Conservation (phyloP, 2,888 invertebrate species). For the Gryllus longicercus region DNA sequence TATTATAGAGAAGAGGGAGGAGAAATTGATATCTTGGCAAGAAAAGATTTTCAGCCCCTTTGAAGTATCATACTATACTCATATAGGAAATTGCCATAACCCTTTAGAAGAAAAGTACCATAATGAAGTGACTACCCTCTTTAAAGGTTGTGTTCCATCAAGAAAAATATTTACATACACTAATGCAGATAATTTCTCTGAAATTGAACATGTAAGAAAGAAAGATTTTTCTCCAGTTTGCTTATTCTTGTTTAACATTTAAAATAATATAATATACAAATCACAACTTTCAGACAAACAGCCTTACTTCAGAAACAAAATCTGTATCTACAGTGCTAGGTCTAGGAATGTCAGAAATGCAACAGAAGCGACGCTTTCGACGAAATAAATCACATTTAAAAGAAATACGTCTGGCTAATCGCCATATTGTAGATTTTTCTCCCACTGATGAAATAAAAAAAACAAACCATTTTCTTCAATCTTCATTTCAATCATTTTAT, state of each 20-base stretch:
- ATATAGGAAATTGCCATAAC: conserved; percentile 59
- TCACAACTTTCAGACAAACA: conserved; percentile 27
- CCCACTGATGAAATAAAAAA: conserved; percentile 42
- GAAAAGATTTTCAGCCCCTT: conserved; percentile 62
- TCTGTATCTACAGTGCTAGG: conserved; percentile 30
- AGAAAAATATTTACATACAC: conserved; percentile 57
- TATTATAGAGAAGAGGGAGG: conserved; percentile 39
- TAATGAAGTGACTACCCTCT: conserved; percentile 46
- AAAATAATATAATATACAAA: conserved; percentile 25
- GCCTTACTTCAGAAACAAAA: conserved; percentile 35
- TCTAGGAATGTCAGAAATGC: conserved; percentile 35
- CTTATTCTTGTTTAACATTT: conserved; percentile 32
- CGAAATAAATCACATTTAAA: conserved; percentile 30
- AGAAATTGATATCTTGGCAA: conserved; percentile 62
- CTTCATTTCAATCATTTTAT: conserved; percentile 46
- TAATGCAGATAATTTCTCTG: conserved; percentile 53
- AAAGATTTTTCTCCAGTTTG: not conserved
- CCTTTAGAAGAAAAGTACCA: conserved; percentile 60
- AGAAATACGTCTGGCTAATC: conserved; percentile 45
- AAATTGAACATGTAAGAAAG: conserved; percentile 40
- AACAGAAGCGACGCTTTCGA: conserved; percentile 34
- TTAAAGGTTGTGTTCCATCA: conserved; percentile 35
- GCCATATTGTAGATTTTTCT: conserved; percentile 43
- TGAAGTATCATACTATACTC: conserved; percentile 53
- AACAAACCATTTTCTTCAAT: conserved; percentile 47